Percentiles rank a stretch among this genome's conserved stretches.
phyloP scores from a whole-genome alignment of 2,113 vertebrate species.

The Rhodinocichla rosea region DNA sequence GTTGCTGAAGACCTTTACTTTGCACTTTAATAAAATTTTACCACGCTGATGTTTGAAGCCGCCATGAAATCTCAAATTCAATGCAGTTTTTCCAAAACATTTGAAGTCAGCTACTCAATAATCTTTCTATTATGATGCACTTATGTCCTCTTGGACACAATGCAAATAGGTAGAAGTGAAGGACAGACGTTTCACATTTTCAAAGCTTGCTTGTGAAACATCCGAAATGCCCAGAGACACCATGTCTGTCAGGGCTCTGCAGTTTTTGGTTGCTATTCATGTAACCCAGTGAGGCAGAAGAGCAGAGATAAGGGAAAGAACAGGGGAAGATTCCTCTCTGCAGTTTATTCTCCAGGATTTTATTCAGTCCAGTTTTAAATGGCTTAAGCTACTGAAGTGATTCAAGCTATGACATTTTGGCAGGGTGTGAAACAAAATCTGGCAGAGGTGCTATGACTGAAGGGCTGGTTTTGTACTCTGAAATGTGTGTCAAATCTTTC shows the following conservation, averaged over 20 bases:
- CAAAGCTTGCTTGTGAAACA: not conserved
- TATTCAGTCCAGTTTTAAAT: slow-evolving; percentile 18
- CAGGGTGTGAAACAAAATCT: slow-evolving; percentile 53
- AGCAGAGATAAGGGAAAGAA: slow-evolving; percentile 11
- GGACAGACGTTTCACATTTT: not conserved
- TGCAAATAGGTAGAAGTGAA: not conserved
- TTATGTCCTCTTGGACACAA: not conserved
- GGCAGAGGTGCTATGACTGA: slow-evolving; percentile 2
- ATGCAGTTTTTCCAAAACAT: not conserved
- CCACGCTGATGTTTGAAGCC: not conserved
- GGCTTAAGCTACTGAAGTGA: slow-evolving; percentile 29
- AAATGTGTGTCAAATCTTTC: slow-evolving; percentile 17
- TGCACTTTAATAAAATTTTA: not conserved
- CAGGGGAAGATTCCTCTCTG: not conserved
- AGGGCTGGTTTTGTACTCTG: slow-evolving; percentile 21
- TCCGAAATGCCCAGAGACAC: not conserved
- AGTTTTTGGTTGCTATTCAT: not conserved
- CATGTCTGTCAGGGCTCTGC: not conserved
- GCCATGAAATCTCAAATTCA: not conserved
- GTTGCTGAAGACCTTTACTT: not conserved
- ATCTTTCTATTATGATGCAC: not conserved
- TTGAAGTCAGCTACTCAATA: not conserved
- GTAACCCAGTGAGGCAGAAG: slow-evolving; percentile 25
- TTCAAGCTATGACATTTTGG: slow-evolving; percentile 44
- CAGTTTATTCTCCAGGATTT: slow-evolving; percentile 20